Evolutionary conservation across 2,888 invertebrate species (phyloP).

Genomic region (Argyresthia goedartella): DNA sequence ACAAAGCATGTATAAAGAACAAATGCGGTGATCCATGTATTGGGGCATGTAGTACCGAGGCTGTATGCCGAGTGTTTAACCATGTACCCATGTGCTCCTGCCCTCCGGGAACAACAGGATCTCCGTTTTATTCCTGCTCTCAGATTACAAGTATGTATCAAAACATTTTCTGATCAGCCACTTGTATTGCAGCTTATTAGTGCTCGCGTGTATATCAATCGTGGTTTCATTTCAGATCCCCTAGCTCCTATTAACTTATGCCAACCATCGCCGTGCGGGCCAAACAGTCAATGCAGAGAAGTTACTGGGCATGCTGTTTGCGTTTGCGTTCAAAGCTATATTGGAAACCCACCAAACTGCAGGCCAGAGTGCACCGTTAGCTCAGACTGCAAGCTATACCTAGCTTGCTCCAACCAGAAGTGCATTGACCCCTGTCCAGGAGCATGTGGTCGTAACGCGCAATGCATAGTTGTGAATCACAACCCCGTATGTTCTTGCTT

Average conservation of each 20-base stretch:
- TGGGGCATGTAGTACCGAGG: constrained; percentile 75
- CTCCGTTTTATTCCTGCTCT: constrained; percentile 73
- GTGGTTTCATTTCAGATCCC: constrained; percentile 28
- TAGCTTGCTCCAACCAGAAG: constrained; percentile 81
- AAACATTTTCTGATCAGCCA: neutral
- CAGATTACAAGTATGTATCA: constrained; percentile 23
- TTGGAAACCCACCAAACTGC: constrained; percentile 80
- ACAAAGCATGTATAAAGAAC: constrained; percentile 79
- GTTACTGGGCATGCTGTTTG: constrained; percentile 79
- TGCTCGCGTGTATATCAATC: neutral
- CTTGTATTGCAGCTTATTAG: neutral
- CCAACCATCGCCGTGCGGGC: constrained; percentile 73
- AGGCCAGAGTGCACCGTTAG: constrained; percentile 84
- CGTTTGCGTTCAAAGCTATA: constrained; percentile 76
- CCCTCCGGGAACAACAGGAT: constrained; percentile 73
- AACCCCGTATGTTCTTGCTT: constrained; percentile 77
- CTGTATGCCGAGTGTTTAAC: constrained; percentile 73
- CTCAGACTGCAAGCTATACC: constrained; percentile 76
- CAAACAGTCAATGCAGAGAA: constrained; percentile 79
- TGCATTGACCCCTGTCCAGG: constrained; percentile 83
- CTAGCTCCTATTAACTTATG: constrained; percentile 34
- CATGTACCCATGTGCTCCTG: constrained; percentile 80
- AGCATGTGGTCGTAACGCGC: constrained; percentile 75
- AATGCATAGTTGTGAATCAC: constrained; percentile 74
- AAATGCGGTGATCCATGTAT: constrained; percentile 82